These are phyloP conservation scores for Mythimna ferrago DNA, from an alignment of 2,888 invertebrate species.

Conservation along the genomic window DNA sequence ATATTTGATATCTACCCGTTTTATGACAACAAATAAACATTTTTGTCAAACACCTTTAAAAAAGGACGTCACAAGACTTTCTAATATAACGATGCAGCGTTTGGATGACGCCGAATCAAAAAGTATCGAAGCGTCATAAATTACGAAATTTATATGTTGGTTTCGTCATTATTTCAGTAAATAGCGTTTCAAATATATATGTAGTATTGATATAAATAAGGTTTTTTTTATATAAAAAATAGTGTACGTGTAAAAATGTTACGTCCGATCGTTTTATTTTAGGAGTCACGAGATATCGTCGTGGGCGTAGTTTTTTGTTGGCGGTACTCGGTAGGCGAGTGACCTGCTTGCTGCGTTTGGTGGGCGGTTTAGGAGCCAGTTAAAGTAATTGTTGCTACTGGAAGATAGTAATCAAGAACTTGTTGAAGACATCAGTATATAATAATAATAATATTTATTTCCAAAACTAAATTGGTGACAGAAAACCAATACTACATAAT, in stretches of 20 bases:
- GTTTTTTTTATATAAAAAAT: slow-evolving; percentile 38
- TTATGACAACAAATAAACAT: slow-evolving; percentile 48
- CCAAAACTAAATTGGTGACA: too few relatives aligned
- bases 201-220: slow-evolving; percentile 33
- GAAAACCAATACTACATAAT: too few relatives aligned
- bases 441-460: neutral
- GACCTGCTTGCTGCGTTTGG: slow-evolving; percentile 67
- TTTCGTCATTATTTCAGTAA: slow-evolving; percentile 52
- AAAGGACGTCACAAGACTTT: slow-evolving; percentile 35
- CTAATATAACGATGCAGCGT: slow-evolving; percentile 34
- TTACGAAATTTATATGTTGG: slow-evolving; percentile 49
- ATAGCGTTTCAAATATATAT: slow-evolving; percentile 48
- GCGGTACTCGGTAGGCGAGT: slow-evolving; percentile 67
- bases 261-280: slow-evolving; percentile 67
- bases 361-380: slow-evolving; percentile 40
- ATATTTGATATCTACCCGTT: slow-evolving; percentile 22
- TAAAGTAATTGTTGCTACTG: slow-evolving; percentile 25
- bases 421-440: neutral
- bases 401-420: slow-evolving; percentile 24
- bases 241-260: slow-evolving; percentile 65
- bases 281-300: slow-evolving; percentile 80
- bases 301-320: slow-evolving; percentile 79
- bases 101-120: slow-evolving; percentile 46
- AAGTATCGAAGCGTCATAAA: slow-evolving; percentile 52
- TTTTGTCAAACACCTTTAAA: slow-evolving; percentile 29